Base-by-base conservation (phyloP, 2,113 vertebrate genomes). In the Dascyllus trimaculatus region DNA sequence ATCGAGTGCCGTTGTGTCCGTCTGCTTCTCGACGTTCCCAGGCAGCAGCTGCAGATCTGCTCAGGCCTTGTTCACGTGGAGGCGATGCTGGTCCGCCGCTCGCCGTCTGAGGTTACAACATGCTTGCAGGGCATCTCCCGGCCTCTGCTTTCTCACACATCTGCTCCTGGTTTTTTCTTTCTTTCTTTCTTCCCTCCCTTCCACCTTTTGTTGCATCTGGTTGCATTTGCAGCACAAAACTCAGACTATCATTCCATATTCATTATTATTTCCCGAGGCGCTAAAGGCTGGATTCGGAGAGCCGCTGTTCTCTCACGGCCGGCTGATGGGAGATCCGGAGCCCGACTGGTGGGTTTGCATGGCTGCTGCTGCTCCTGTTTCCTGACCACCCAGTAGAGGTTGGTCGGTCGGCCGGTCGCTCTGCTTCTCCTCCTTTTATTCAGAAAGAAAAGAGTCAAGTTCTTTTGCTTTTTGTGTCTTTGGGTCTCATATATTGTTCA, bases 181-280 rank as follows among this genome's bases (percentile, higher is more conserved):
- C 97, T 96, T 94, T 88, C n/a, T n/a, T n/a, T n/a, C n/a, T 94
- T 88, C 32, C 32, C 17, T 9, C 66, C 57, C 63, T 40, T 80
- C 74, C 91, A 93, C 88, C 91, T 95, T 87, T 5, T 29, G n/a
- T 96, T 94, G 95, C 96, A 98, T 98, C 96, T 98, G 97, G 96
- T 96, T 97, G 96, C 95, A 93, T 98, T 97, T 97, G 95, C 90
- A 93, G 95, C 89, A 94, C 95, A 97, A 96, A 92, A 97, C 96
- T 82, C 84, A 57, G 75, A 85, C 84, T 61, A 97, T 97, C 96
- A 96, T 96, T 97, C 96, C 96, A 96, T 97, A 97, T 97, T 98
- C 96, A 96, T 97, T 95, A 96, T 96, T 96, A 94, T 96, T 96
- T 97, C 96, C 96, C 51, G 94, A 95, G 96, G 97, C 96, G 81